phyloP scores from a whole-genome alignment of 2,797 vertebrate genomes.

The Lateolabrax maculatus region DNA sequence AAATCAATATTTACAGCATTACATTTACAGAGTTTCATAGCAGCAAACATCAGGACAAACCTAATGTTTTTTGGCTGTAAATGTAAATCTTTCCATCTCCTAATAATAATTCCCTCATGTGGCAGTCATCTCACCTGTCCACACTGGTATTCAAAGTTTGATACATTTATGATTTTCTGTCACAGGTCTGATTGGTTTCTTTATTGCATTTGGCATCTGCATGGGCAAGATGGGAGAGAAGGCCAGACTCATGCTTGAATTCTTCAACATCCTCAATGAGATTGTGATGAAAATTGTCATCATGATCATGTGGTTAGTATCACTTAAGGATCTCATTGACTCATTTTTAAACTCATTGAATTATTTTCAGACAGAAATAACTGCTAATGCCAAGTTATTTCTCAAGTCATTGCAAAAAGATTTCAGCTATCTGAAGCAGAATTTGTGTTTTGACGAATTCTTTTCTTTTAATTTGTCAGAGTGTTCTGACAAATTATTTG shows the following conservation, averaged over 20 bases:
- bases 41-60: neutral
- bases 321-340: conserved; percentile 63
- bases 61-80: conserved; percentile 15
- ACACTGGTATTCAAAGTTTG: conserved; percentile 42
- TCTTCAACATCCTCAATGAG: conserved; percentile 99
- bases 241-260: conserved; percentile 98
- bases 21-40: conserved; percentile 12
- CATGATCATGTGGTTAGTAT: conserved; percentile 99
- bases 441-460: too few species aligned
- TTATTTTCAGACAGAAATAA: conserved; percentile 57
- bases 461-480: too few species aligned
- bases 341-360: conserved; percentile 61
- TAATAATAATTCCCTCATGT: conserved; percentile 15
- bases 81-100: conserved; percentile 34
- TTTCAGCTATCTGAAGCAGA: neutral
- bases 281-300: conserved; percentile 99
- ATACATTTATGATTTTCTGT: conserved; percentile 66
- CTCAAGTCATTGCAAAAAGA: conserved; percentile 26
- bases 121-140: conserved; percentile 39
- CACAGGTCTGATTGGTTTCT: conserved; percentile 98
- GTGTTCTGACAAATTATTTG: neutral
- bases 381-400: conserved; percentile 53
- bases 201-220: conserved; percentile 98
- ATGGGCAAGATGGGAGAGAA: conserved; percentile 99
- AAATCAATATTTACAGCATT: neutral